Conservation (phyloP, 2,113 vertebrate genomes). For the Hemichromis elongatus region DNA sequence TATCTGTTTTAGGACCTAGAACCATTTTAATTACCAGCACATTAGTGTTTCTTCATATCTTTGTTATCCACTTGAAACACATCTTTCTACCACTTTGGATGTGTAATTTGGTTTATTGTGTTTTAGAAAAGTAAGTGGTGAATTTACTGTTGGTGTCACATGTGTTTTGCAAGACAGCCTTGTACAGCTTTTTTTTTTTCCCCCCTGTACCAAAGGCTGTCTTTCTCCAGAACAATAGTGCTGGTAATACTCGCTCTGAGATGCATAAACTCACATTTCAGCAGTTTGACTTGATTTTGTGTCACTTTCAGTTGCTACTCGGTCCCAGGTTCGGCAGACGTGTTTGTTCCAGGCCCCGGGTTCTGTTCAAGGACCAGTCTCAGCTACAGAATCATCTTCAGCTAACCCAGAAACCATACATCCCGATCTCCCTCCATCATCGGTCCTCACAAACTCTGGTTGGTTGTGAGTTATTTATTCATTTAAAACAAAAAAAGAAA, state of each 20-base stretch:
- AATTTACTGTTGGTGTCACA: not conserved
- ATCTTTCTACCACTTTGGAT: not conserved
- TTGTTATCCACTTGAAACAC: not conserved
- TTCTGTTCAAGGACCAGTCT: not conserved
- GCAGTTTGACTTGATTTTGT: not conserved
- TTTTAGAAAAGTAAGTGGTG: not conserved
- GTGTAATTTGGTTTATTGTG: not conserved
- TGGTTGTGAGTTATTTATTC: not conserved
- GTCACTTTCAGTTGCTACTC: slow-evolving; percentile 43
- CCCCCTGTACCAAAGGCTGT: not conserved
- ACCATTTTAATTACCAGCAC: not conserved
- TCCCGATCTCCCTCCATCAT: not conserved
- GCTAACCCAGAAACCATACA: not conserved
- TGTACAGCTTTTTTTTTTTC: not conserved
- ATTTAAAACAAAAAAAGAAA: not conserved
- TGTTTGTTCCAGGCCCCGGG: slow-evolving; percentile 43
- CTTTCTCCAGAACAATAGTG: not conserved
- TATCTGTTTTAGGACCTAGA: not conserved
- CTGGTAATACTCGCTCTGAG: not conserved
- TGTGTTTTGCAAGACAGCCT: not conserved
- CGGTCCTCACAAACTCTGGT: slow-evolving; percentile 50
- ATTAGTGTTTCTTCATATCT: not conserved
- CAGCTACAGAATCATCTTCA: not conserved
- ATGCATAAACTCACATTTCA: not conserved
- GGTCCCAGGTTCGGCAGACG: slow-evolving; percentile 55